Base-by-base conservation (phyloP, 2,113 vertebrate species). In the Tupaia tana region DNA sequence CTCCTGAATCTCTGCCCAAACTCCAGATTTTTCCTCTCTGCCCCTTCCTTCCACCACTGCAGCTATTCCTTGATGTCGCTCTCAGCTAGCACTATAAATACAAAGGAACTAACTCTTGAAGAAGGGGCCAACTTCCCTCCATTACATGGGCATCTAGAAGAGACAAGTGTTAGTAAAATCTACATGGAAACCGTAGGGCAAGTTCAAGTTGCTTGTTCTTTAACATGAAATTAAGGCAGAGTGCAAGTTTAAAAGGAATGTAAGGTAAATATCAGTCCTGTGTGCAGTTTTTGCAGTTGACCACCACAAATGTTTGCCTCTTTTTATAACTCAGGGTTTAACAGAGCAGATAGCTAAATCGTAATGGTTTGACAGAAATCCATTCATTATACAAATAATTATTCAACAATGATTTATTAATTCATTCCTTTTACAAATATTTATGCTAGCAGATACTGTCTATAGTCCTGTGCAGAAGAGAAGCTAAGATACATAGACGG, bases 321-420 rank as follows among this genome's bases (percentile, higher is more conserved):
- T 89, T 58, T 25, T 92, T 92, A 93, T 84, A 84, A 61, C 71
- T 71, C 12, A 10, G 56, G 13, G 74, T n/a, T 95, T 86, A 75
- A 77, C 25, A 95, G 78, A 86, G 75, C 29, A 93, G 78, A 79
- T 56, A 92, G 63, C 29, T 84, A 71, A 79, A 92, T 52, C 92
- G 91, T 66, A 96, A 82, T 85, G 34, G 82, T 92, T 95, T 93
- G 79, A 95, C 69, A 97, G 79, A 86, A 93, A 95, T 81, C 22
- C 66, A 93, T 88, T 92, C 85, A 90, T 95, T 95, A 95, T 67
- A 91, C 82, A 97, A 97, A 92, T 93, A 91, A 91, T 97, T 94
- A 91, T 93, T 95, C 83, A 91, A 91, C 71, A 89, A 70, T 58
- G 31, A 90, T 75, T 93, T 96, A 85, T 90, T 91, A 95, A 95